phyloP scores from a whole-genome alignment of 1,140 invertebrate species.

The Euglossa dilemma region DNA sequence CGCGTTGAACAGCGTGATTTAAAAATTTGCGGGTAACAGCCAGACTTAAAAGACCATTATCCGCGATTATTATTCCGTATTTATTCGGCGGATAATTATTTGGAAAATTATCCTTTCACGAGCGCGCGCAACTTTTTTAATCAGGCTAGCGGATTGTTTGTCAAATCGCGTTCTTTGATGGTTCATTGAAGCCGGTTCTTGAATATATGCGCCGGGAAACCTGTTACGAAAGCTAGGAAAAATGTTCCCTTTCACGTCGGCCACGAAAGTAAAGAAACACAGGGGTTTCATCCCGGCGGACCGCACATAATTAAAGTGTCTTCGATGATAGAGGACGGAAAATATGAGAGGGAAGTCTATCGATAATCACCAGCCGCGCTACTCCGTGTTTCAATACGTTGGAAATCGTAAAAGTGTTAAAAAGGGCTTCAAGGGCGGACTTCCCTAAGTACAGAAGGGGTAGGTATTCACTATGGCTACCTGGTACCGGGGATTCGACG shows the following conservation, averaged over 20 bases:
- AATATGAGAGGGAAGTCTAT: constrained; percentile 21
- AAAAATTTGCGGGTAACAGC: too few relatives aligned
- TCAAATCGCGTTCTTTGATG: not conserved
- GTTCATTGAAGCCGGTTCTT: not conserved
- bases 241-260: not conserved
- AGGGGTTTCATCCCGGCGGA: constrained; percentile 27
- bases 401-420: constrained; percentile 72
- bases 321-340: constrained; percentile 20
- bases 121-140: not conserved
- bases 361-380: constrained; percentile 26
- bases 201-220: not conserved
- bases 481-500: constrained; percentile 30
- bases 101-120: not conserved
- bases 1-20: too few relatives aligned
- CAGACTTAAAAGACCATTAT: too few relatives aligned
- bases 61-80: too few relatives aligned
- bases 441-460: constrained; percentile 37
- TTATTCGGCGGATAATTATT: not conserved
- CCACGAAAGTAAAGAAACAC: not conserved
- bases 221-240: constrained; percentile 16
- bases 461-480: constrained; percentile 60
- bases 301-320: constrained; percentile 52
- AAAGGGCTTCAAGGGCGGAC: constrained; percentile 65
- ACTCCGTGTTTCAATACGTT: constrained; percentile 61
- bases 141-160: not conserved